A percentile compares a stretch with the other conserved stretches of the same genome.
Conservation (phyloP, 2,113 vertebrate genomes). For the Oncorhynchus masou region DNA sequence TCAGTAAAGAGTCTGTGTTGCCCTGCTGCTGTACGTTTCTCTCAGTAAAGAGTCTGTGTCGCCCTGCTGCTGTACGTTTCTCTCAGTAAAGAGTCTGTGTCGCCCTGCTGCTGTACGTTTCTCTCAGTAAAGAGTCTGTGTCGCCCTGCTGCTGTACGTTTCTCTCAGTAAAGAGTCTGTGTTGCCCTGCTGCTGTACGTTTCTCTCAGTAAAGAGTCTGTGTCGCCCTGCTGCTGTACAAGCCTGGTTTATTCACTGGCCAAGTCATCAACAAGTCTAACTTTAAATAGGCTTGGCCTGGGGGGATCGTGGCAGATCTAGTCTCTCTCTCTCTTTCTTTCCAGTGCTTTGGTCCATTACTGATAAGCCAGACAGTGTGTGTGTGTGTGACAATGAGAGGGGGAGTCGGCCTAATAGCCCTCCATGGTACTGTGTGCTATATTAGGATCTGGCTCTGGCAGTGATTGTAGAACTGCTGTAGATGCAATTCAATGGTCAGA, state of each 20-base stretch:
- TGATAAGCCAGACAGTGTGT: constrained; percentile 15
- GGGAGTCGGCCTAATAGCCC: constrained; percentile 13
- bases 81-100: constrained; percentile 22
- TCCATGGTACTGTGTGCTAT: not conserved
- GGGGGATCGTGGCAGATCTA: constrained; percentile 25
- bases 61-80: not conserved
- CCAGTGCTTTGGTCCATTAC: constrained; percentile 35
- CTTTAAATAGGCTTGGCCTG: constrained; percentile 54
- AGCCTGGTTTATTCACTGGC: constrained; percentile 45
- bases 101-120: not conserved
- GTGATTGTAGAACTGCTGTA: not conserved
- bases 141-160: not conserved
- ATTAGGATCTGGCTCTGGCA: not conserved
- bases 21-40: not conserved
- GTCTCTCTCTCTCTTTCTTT: constrained; percentile 21
- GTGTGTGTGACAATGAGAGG: not conserved
- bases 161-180: constrained; percentile 22
- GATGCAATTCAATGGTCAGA: not conserved
- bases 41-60: constrained; percentile 20
- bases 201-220: constrained; percentile 35
- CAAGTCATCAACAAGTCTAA: constrained; percentile 44
- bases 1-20: constrained; percentile 17
- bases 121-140: constrained; percentile 22
- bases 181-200: not conserved
- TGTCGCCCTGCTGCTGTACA: constrained; percentile 51